Percentiles rank a stretch among this genome's conserved stretches.
Conservation (phyloP, 30 jellyfish, hydroid and myxozoan genomes). For the Pelagia noctiluca region DNA sequence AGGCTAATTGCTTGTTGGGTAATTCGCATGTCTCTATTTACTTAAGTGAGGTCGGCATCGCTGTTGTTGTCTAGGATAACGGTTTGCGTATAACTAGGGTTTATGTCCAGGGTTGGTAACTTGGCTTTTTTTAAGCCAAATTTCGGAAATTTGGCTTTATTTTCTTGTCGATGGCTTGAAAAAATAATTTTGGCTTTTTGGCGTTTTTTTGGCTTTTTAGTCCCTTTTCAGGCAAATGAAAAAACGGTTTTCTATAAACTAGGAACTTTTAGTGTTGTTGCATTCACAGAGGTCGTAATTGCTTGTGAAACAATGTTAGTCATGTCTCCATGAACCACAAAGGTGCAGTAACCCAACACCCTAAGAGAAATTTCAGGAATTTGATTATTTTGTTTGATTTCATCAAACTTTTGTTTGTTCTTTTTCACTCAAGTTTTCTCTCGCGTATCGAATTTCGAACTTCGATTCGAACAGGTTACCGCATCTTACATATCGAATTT, state of each 20-base stretch:
- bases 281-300: not conserved
- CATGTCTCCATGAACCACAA: not conserved
- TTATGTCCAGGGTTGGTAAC: too few species aligned
- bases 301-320: not conserved
- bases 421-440: not conserved
- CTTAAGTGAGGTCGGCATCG: too few species aligned
- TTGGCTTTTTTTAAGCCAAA: not conserved
- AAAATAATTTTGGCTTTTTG: too few species aligned
- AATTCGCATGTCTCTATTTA: too few species aligned
- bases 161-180: too few species aligned
- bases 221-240: not conserved
- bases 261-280: too few species aligned
- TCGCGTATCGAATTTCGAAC: not conserved
- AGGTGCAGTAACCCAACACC: not conserved
- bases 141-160: not conserved
- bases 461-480: not conserved
- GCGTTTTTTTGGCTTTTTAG: not conserved
- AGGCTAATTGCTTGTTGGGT: too few species aligned
- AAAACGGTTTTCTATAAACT: not conserved
- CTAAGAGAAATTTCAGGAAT: not conserved
- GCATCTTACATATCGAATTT: constrained; percentile 11
- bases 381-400: not conserved
- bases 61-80: too few species aligned
- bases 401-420: not conserved
- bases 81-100: too few species aligned